Conservation (phyloP, 1,140 invertebrate species). For the Leptestheria dahalacensis region DNA sequence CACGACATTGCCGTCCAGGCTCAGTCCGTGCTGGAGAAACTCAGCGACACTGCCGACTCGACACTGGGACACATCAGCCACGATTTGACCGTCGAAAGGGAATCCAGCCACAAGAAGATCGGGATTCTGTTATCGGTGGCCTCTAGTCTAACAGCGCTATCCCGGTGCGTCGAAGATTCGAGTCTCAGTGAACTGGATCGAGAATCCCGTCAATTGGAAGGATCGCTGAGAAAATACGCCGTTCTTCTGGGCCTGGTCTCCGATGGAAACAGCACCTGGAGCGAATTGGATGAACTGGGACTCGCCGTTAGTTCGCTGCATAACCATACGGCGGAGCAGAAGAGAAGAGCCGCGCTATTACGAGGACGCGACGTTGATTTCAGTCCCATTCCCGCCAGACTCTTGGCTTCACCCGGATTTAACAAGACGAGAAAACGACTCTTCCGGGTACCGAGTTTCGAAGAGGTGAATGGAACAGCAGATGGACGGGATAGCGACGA, state of each 20-base stretch:
- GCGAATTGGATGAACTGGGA: background rate
- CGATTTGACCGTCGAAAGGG: background rate
- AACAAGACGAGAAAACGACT: background rate
- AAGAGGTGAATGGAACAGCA: background rate
- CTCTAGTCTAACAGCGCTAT: background rate
- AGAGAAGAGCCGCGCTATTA: background rate
- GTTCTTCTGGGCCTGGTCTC: background rate
- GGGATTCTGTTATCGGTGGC: background rate
- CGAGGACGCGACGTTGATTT: background rate
- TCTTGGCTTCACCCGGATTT: background rate
- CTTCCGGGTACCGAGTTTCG: background rate
- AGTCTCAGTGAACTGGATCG: background rate
- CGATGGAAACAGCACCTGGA: background rate
- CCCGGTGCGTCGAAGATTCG: background rate
- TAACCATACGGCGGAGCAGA: background rate
- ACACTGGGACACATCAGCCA: background rate
- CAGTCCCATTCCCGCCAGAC: constrained; percentile 4
- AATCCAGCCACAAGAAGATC: too few species aligned
- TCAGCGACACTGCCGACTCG: background rate
- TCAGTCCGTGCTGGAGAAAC: background rate
- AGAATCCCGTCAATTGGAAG: background rate
- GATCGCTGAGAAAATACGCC: background rate
- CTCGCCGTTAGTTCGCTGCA: background rate
- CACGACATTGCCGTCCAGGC: background rate
- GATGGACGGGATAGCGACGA: background rate